These are phyloP conservation scores for Lynx canadensis DNA, from an alignment of 2,113 vertebrate species.

Conservation along the genomic window DNA sequence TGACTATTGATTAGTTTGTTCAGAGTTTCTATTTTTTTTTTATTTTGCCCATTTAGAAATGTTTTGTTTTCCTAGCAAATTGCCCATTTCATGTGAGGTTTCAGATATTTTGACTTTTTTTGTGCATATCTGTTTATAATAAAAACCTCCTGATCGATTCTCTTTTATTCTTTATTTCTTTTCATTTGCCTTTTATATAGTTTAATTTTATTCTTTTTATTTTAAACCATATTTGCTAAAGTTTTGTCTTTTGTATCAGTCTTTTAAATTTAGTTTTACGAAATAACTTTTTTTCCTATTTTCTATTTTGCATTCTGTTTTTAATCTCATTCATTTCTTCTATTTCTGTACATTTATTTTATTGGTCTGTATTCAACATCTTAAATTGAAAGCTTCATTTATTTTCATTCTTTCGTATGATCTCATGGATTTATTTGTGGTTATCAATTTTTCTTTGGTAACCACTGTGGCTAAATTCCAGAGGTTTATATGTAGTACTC, in stretches of 20 bases:
- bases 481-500: not conserved
- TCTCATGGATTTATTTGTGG: not conserved
- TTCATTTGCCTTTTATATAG: not conserved
- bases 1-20: not conserved
- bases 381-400: conserved; percentile 14
- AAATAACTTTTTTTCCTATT: not conserved
- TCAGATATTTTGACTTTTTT: not conserved
- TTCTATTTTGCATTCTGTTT: not conserved
- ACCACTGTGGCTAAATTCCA: not conserved
- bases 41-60: not conserved
- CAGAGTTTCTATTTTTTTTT: not conserved
- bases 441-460: not conserved
- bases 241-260: not conserved
- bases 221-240: not conserved
- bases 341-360: not conserved
- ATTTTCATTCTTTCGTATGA: not conserved
- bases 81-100: not conserved
- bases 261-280: conserved; percentile 34
- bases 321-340: conserved; percentile 19
- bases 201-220: conserved; percentile 1
- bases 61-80: not conserved
- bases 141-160: not conserved
- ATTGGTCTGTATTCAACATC: not conserved
- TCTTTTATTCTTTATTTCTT: conserved; percentile 6
- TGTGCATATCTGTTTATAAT: not conserved